phyloP scores from a whole-genome alignment of 2,113 vertebrate genomes.

The Tyrannus savana region DNA sequence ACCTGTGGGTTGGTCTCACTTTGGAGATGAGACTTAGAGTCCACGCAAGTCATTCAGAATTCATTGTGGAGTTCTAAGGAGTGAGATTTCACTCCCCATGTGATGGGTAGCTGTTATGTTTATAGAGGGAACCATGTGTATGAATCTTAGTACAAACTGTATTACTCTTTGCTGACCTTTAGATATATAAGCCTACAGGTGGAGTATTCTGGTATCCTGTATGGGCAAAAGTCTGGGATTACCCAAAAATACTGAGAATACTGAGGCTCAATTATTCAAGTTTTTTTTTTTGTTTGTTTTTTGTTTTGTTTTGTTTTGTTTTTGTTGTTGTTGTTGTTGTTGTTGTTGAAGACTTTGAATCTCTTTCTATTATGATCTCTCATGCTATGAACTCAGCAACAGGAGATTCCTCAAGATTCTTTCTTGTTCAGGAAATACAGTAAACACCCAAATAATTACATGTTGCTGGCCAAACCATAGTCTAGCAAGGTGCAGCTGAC shows the following conservation, averaged over 20 bases:
- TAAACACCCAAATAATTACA: not conserved
- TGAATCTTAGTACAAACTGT: too few relatives aligned
- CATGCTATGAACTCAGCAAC: not conserved
- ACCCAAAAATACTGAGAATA: not conserved
- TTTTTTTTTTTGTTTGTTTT: not conserved
- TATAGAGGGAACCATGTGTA: not conserved
- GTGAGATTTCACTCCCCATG: not conserved
- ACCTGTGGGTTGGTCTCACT: not conserved
- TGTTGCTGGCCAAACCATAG: not conserved
- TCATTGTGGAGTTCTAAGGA: not conserved
- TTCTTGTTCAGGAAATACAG: not conserved
- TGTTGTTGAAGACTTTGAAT: not conserved
- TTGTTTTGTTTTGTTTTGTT: not conserved
- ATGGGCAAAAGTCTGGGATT: not conserved
- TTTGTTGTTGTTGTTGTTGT: too few relatives aligned
- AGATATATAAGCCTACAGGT: not conserved
- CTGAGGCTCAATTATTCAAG: not conserved
- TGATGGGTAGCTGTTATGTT: not conserved
- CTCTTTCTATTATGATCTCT: not conserved
- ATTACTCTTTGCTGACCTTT: not conserved
- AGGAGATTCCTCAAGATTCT: not conserved
- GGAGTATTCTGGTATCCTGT: not conserved
- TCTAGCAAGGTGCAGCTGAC: not conserved
- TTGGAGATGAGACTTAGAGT: not conserved
- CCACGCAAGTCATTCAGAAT: not conserved